Evolutionary conservation across 1,140 invertebrate genomes (phyloP).

Genomic region (Ectropis grisescens): DNA sequence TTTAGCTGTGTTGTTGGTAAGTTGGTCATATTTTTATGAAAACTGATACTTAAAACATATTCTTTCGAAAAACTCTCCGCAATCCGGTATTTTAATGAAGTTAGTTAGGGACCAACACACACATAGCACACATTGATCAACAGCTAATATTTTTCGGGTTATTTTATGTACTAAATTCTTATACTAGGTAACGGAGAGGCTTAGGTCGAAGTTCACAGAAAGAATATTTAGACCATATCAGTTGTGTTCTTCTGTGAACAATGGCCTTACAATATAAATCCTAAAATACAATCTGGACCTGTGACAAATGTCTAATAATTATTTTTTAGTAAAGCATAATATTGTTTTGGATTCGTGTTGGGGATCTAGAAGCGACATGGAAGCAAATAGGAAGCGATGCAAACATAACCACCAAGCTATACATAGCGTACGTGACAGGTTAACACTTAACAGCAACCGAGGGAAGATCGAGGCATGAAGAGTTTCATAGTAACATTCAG

Average conservation of each 20-base stretch:
- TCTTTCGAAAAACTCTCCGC: no score
- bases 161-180: slow-evolving; percentile 41
- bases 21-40: no score
- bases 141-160: slow-evolving; percentile 50
- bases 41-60: no score
- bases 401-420: slow-evolving; percentile 37
- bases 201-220: no score
- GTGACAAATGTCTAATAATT: slow-evolving; percentile 47
- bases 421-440: no score
- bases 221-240: no score
- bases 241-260: no score
- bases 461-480: slow-evolving; percentile 4
- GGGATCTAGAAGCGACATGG: slow-evolving; percentile 38
- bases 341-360: slow-evolving; percentile 27
- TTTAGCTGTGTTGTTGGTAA: no score
- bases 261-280: no score
- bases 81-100: no score
- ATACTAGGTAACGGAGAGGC: slow-evolving; percentile 57
- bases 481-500: background rate
- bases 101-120: no score
- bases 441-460: slow-evolving; percentile 8
- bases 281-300: slow-evolving; percentile 65
- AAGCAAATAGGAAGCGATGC: slow-evolving; percentile 52
- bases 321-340: slow-evolving; percentile 42
- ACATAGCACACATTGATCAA: slow-evolving; percentile 60